Base-by-base conservation (phyloP, 2,797 vertebrate species). In the Chaetodon trifasciatus region DNA sequence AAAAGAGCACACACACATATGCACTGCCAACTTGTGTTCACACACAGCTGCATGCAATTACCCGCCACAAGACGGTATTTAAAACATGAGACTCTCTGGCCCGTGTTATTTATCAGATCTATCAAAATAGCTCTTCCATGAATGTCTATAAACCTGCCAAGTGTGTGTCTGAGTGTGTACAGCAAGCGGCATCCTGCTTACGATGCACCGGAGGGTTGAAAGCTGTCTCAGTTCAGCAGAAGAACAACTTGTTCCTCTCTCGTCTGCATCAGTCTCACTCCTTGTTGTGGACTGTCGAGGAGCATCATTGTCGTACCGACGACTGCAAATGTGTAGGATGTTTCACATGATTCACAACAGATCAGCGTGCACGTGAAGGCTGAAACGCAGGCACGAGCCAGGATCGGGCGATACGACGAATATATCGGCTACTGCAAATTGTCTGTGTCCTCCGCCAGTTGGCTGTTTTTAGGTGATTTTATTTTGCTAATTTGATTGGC, bases 1-100 rank as follows among this genome's bases (percentile, higher is more conserved):
- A 39, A 70, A 56, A 74, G 50, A 72, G 62, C 64, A 70, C 66
- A 85, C 52, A 82, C 73, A 70, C 65, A 66, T 73, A 84, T 10
- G 62, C 71, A 12, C 67, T 86, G 87, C 92, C 83, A 91, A 86
- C 83, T 87, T 85, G 81, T 82, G 75, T 89, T 92, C 88, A 84
- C 93, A 92, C 88, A 91, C 94, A 95, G 92, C 93, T 95, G 94
- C 81, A 86, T 91, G 88, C 92, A 93, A 94, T 95, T 95, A 94
- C 80, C 85, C 82, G 4, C 92, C 92, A 90, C 87, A 91, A 92
- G 89, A 93, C 92, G 86, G 87, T 87, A 90, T 93, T 94, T 93
- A 92, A 93, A 92, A 92, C 89, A 92, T 68, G 79, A 92, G 87
- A 83, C 74, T 91, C 74, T 91, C 78, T 79, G 87, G 79, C 60